These are phyloP conservation scores for Chironomus riparius DNA, from an alignment of 2,888 invertebrate genomes.

Conservation along the genomic window DNA sequence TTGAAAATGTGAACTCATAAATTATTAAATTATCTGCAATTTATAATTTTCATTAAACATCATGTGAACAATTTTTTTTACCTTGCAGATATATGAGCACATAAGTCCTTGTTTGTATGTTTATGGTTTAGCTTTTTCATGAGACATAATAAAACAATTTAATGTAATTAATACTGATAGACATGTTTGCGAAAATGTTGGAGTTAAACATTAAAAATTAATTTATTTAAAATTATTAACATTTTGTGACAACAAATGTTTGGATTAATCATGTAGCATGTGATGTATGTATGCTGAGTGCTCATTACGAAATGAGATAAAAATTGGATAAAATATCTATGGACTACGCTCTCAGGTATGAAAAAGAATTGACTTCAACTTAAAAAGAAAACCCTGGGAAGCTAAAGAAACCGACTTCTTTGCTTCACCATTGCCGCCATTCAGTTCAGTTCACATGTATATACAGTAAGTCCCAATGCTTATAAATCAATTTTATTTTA, in stretches of 20 bases:
- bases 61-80: too few species aligned
- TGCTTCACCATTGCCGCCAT: too few species aligned
- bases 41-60: neutral
- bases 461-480: too few species aligned
- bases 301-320: too few species aligned
- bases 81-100: neutral
- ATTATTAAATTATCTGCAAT: neutral
- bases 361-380: too few species aligned
- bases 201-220: constrained; percentile 13
- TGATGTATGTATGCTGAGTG: neutral
- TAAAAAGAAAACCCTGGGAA: too few species aligned
- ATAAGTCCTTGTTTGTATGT: neutral
- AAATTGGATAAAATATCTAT: too few species aligned
- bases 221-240: constrained; percentile 23
- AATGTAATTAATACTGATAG: neutral
- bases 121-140: neutral
- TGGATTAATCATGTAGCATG: neutral
- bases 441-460: too few species aligned
- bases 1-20: neutral
- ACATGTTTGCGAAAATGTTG: neutral
- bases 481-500: too few species aligned
- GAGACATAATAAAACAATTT: neutral
- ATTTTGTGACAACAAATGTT: constrained; percentile 10
- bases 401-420: too few species aligned
- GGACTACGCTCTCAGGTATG: too few species aligned